A percentile compares a stretch with the other conserved stretches of the same genome.
These are phyloP conservation scores for Calliphora vomitoria DNA, from an alignment of 2,888 invertebrate species.

Conservation along the genomic window DNA sequence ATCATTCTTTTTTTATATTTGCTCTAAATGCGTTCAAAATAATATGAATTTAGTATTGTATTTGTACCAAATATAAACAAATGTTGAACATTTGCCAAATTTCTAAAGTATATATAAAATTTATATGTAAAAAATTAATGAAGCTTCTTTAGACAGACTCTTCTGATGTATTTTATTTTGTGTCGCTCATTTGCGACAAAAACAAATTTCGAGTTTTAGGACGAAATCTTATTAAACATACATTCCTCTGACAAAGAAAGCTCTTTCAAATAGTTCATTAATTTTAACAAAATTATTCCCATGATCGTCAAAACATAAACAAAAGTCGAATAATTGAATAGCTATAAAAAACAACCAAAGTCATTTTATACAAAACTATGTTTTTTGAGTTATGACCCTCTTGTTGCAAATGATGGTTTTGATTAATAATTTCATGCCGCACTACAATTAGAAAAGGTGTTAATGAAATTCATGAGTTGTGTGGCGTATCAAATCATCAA, in stretches of 20 bases:
- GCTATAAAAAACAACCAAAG: no score
- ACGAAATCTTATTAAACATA: no score
- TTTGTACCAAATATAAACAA: not conserved
- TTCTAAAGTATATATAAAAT: not conserved
- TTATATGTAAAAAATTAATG: not conserved
- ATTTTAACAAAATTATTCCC: no score
- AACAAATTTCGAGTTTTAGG: no score
- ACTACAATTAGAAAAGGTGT: not conserved
- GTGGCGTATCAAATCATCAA: not conserved
- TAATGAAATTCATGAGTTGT: not conserved
- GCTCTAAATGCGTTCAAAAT: not conserved
- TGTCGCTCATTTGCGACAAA: no score
- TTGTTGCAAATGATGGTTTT: no score
- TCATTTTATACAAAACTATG: no score
- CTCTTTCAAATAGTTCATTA: no score
- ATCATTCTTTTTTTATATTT: not conserved
- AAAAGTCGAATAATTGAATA: no score
- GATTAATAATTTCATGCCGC: not conserved
- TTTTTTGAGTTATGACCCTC: no score
- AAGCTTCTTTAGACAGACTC: not conserved
- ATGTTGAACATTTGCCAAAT: constrained; percentile 54
- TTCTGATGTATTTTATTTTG: not conserved
- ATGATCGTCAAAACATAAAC: no score
- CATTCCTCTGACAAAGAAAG: no score
- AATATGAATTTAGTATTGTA: not conserved